These are phyloP conservation scores for Pseudococcus viburni DNA, from an alignment of 2,888 invertebrate species.

Conservation along the genomic window DNA sequence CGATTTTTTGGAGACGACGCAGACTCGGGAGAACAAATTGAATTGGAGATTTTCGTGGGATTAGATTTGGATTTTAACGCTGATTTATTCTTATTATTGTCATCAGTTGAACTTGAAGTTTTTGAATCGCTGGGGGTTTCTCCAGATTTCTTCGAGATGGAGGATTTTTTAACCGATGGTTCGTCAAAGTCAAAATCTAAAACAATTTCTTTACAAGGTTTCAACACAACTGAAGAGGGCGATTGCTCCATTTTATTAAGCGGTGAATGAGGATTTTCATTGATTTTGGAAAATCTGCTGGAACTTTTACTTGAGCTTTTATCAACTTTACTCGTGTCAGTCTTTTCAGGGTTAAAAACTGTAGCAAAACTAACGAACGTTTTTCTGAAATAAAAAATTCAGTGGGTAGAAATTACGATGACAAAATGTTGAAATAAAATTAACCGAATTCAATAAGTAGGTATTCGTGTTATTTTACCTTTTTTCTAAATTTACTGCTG, in stretches of 20 bases:
- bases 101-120: neutral
- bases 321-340: neutral
- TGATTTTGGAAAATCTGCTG: neutral
- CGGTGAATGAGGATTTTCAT: neutral
- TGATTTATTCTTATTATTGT: neutral
- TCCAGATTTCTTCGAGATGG: neutral
- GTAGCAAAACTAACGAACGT: constrained; percentile 42
- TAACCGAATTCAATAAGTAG: too few species aligned
- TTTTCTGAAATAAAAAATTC: constrained; percentile 20
- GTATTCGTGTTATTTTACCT: constrained; percentile 1
- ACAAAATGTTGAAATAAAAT: neutral
- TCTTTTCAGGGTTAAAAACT: neutral
- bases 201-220: constrained; percentile 33
- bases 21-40: neutral
- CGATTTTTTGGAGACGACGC: neutral
- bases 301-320: neutral
- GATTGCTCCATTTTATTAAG: neutral
- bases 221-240: neutral
- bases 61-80: neutral
- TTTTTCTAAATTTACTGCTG: constrained; percentile 37
- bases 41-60: neutral
- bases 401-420: neutral
- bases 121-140: neutral
- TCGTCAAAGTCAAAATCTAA: constrained; percentile 28
- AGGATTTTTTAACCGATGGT: neutral